A percentile compares a stretch with the other conserved stretches of the same genome.
phyloP scores from a whole-genome alignment of 1,140 invertebrate genomes.

The Paracyclopina nana region DNA sequence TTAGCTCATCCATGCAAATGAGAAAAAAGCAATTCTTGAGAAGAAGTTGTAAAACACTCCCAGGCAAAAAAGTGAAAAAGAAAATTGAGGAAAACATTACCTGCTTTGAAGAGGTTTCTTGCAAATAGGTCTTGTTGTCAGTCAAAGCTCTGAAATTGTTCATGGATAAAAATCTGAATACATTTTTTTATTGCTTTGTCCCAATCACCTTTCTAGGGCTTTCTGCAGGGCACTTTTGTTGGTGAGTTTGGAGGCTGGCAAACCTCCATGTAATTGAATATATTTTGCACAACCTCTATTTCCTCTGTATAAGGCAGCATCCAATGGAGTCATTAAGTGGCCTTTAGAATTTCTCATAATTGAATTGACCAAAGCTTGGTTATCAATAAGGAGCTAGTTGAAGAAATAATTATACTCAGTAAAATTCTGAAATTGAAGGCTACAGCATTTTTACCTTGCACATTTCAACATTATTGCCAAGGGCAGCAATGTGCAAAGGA shows the following conservation, averaged over 20 bases:
- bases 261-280: constrained; percentile 67
- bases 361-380: constrained; percentile 55
- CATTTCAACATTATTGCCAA: constrained; percentile 81
- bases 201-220: neutral
- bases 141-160: no score
- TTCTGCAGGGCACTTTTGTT: constrained; percentile 20
- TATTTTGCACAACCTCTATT: constrained; percentile 76
- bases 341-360: constrained; percentile 61
- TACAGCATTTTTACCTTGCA: constrained; percentile 40
- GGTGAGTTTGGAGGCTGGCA: constrained; percentile 46
- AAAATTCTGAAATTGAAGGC: no score
- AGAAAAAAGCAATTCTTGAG: no score
- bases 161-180: no score
- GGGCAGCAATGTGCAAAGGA: constrained; percentile 76
- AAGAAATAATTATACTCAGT: constrained; percentile 19
- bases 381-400: constrained; percentile 53
- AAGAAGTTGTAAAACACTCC: no score
- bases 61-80: no score
- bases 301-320: constrained; percentile 64
- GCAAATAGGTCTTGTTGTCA: no score
- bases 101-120: no score
- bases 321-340: constrained; percentile 61
- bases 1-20: no score
- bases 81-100: no score
- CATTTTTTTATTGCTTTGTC: no score